A percentile compares a stretch with the other conserved stretches of the same genome.
Conservation (phyloP, 2,113 vertebrate species). For the Gambusia affinis region DNA sequence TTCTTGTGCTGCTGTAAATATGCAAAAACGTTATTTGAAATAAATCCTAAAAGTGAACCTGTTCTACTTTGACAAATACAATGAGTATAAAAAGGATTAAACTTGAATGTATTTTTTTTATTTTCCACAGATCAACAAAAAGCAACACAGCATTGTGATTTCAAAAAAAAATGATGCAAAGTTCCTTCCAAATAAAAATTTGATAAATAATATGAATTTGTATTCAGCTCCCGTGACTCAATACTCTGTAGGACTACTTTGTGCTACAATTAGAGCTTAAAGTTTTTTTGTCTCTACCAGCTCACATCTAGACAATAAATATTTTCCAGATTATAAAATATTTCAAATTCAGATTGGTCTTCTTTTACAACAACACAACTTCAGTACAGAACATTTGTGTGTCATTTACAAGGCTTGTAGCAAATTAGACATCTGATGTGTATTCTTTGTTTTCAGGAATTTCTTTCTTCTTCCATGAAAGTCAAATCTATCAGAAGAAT, state of each 20-base stretch:
- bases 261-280: background rate
- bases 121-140: background rate
- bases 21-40: background rate
- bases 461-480: too few species aligned
- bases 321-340: too few species aligned
- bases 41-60: background rate
- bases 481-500: too few species aligned
- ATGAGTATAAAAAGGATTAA: background rate
- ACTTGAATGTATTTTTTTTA: background rate
- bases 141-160: background rate
- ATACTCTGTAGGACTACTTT: background rate
- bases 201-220: background rate
- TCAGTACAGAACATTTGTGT: too few species aligned
- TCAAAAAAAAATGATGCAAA: background rate
- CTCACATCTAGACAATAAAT: too few species aligned
- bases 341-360: too few species aligned
- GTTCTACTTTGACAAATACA: background rate
- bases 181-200: background rate
- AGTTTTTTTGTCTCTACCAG: too few species aligned
- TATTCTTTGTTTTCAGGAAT: too few species aligned
- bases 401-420: too few species aligned
- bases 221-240: background rate
- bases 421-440: too few species aligned
- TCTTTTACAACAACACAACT: too few species aligned
- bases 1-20: background rate